phyloP scores from a whole-genome alignment of 2,797 vertebrate species.

The Epinephelus awoara region DNA sequence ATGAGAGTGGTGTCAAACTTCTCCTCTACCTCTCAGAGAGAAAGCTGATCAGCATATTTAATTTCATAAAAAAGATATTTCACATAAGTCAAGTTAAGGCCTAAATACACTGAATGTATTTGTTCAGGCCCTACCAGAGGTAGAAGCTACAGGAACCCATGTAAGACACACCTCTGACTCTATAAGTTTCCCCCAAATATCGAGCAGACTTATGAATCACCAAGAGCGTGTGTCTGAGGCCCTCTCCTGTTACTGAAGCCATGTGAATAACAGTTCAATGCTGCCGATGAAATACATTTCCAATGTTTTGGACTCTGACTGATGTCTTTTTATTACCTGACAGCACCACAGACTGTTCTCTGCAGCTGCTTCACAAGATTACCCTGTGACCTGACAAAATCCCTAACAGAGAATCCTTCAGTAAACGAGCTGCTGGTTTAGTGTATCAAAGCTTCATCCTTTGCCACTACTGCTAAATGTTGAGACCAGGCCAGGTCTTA shows the following conservation, averaged over 20 bases:
- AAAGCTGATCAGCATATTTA: not conserved
- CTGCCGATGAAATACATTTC: slow-evolving; percentile 42
- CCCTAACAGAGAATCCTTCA: slow-evolving; percentile 32
- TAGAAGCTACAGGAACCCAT: not conserved
- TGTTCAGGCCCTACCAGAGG: not conserved
- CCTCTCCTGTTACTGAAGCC: slow-evolving; percentile 4
- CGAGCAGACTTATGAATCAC: not conserved
- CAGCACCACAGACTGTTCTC: slow-evolving; percentile 38
- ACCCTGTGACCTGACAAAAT: slow-evolving; percentile 49
- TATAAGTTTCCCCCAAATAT: not conserved
- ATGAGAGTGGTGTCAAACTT: not conserved
- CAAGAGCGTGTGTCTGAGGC: not conserved
- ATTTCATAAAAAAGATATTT: too few species aligned
- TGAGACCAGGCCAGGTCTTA: not conserved
- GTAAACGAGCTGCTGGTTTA: slow-evolving; percentile 25
- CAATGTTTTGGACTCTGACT: slow-evolving; percentile 43
- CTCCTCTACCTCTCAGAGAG: not conserved
- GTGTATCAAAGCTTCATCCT: slow-evolving; percentile 6
- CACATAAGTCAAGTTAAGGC: not conserved
- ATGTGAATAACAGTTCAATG: slow-evolving; percentile 19
- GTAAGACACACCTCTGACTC: not conserved
- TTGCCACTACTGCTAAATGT: not conserved
- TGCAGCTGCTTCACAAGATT: slow-evolving; percentile 50
- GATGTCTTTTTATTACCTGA: slow-evolving; percentile 51
- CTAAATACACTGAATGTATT: not conserved